These are phyloP conservation scores for Sebastes hubbsi DNA, from an alignment of 2,797 vertebrate species.

Conservation along the genomic window DNA sequence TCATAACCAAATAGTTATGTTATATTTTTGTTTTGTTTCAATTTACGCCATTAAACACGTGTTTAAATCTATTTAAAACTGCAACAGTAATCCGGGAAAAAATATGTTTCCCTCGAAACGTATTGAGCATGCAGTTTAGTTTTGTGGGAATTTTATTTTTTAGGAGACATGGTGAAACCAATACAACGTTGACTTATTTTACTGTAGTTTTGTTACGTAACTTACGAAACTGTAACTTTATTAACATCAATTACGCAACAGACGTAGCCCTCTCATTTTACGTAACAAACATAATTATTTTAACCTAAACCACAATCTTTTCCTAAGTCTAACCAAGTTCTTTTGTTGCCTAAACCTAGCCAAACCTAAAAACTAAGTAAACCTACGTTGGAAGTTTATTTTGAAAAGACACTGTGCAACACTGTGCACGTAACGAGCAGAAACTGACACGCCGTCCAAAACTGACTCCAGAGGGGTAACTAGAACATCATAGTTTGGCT, in stretches of 20 bases:
- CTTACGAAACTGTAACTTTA: background rate
- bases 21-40: too few relatives aligned
- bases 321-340: background rate
- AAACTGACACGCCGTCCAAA: background rate
- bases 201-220: background rate
- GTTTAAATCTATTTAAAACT: too few relatives aligned
- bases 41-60: too few relatives aligned
- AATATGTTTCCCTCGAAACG: too few relatives aligned
- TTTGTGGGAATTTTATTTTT: too few relatives aligned
- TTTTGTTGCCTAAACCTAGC: background rate
- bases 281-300: background rate
- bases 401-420: background rate
- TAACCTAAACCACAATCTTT: background rate
- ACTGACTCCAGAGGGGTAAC: accelerated
- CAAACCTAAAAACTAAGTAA: background rate
- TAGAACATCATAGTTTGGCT: too few relatives aligned
- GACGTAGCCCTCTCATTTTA: background rate
- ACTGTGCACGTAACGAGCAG: too few relatives aligned
- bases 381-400: background rate
- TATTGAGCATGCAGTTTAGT: too few relatives aligned
- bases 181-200: background rate
- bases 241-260: background rate
- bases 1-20: too few relatives aligned
- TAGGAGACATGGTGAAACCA: background rate
- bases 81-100: too few relatives aligned